Conservation (phyloP, 2,888 invertebrate species). For the Cryptus viduatorius region DNA sequence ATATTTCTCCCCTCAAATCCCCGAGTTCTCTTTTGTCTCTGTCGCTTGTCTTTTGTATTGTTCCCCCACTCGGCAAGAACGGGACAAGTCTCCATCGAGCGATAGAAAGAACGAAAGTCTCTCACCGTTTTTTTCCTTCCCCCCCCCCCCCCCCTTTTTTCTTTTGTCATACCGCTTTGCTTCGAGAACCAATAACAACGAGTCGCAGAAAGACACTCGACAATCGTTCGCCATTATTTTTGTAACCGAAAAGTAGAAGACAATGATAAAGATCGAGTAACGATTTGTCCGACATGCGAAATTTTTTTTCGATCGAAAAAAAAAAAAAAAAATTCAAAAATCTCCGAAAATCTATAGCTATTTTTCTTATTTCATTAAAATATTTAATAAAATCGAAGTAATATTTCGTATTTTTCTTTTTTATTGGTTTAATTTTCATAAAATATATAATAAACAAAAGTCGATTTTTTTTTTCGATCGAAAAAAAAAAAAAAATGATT, state of each 20-base stretch:
- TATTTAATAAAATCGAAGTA: no score
- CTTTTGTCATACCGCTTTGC: constrained; percentile 12
- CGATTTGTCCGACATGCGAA: no score
- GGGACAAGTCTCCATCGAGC: constrained; percentile 16
- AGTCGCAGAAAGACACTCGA: background rate
- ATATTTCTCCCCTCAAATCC: constrained; percentile 37
- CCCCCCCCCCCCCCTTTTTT: constrained; percentile 43
- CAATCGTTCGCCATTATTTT: constrained; percentile 19
- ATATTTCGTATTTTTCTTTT: no score
- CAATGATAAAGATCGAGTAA: no score
- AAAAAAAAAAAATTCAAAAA: no score
- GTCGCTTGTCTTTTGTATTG: constrained; percentile 39
- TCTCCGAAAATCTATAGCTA: no score
- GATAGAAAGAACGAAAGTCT: constrained; percentile 53
- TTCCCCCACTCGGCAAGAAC: constrained; percentile 13
- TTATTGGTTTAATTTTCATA: no score
- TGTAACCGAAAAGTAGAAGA: background rate
- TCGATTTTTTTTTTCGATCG: background rate
- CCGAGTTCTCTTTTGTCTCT: constrained; percentile 17
- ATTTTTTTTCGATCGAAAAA: no score
- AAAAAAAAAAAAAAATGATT: no score
- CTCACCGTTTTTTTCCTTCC: constrained; percentile 60
- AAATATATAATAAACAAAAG: no score
- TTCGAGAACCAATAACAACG: constrained; percentile 34
- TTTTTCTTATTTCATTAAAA: no score